These are phyloP conservation scores for Laticauda laticaudata DNA, from an alignment of 2,113 vertebrate species.

Conservation along the genomic window DNA sequence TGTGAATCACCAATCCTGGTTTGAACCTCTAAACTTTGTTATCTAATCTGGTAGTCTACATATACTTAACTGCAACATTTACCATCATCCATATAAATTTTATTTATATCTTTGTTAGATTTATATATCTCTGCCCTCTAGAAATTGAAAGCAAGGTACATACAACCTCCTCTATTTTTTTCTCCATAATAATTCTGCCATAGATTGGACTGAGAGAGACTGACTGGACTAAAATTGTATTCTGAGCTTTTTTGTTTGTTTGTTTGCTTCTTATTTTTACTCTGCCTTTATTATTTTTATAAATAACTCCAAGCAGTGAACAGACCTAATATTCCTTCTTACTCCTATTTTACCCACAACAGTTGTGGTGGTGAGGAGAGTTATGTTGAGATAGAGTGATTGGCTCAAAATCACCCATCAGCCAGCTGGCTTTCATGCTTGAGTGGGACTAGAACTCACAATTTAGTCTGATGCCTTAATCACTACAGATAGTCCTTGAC, in stretches of 20 bases:
- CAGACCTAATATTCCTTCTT: neutral
- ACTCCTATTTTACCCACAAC: neutral
- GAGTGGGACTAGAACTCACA: neutral
- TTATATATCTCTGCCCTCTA: neutral
- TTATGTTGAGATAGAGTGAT: neutral
- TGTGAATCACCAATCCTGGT: neutral
- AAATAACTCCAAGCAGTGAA: neutral
- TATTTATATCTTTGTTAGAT: neutral
- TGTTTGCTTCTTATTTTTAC: neutral
- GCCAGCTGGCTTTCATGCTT: neutral
- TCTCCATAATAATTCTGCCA: neutral
- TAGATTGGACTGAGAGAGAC: neutral
- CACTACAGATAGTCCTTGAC: neutral
- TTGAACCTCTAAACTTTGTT: neutral
- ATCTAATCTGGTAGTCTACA: neutral
- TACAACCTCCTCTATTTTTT: neutral
- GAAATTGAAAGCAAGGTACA: neutral
- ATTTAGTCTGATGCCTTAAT: neutral
- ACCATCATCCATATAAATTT: neutral
- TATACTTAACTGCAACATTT: neutral
- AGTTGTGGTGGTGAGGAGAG: neutral
- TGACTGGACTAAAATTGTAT: neutral
- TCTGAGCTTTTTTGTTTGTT: neutral
- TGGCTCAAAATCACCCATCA: neutral
- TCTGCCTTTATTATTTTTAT: neutral